Percentiles rank a stretch among this genome's conserved stretches.
Conservation (phyloP, 2,888 invertebrate genomes). For the Nemotelus nigrinus region DNA sequence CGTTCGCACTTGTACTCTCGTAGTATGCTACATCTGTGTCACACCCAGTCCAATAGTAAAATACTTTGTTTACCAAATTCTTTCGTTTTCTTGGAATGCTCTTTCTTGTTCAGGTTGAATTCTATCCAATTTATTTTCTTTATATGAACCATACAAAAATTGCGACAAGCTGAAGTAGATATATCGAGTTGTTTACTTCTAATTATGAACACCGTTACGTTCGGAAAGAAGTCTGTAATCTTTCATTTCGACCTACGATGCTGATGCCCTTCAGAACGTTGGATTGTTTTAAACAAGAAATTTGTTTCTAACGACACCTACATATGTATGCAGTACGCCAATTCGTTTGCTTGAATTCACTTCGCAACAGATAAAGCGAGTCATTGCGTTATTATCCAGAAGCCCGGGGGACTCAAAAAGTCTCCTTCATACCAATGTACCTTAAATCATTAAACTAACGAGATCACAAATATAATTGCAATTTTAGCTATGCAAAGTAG, state of each 20-base stretch:
- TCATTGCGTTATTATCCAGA: no score
- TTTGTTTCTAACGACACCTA: no score
- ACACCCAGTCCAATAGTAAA: no score
- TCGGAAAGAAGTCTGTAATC: neutral
- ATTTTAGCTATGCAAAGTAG: no score
- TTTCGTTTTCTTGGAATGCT: neutral
- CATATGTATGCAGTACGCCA: no score
- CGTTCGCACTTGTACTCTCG: no score
- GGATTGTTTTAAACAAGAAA: no score
- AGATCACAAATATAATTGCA: neutral
- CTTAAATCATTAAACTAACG: conserved; percentile 22
- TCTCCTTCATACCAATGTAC: neutral
- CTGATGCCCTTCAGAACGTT: no score
- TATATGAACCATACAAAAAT: neutral
- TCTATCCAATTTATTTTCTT: neutral
- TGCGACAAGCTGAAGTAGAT: neutral
- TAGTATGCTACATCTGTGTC: no score
- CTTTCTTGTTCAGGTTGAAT: neutral
- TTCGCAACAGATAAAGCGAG: no score
- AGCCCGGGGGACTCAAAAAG: no score
- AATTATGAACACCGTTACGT: conserved; percentile 11
- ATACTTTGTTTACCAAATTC: conserved; percentile 13
- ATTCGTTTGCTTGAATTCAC: no score
- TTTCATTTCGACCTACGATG: neutral
- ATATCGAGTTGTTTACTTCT: conserved; percentile 15